phyloP scores from a whole-genome alignment of 2,113 vertebrate genomes.

The Rhabdornis inornatus region DNA sequence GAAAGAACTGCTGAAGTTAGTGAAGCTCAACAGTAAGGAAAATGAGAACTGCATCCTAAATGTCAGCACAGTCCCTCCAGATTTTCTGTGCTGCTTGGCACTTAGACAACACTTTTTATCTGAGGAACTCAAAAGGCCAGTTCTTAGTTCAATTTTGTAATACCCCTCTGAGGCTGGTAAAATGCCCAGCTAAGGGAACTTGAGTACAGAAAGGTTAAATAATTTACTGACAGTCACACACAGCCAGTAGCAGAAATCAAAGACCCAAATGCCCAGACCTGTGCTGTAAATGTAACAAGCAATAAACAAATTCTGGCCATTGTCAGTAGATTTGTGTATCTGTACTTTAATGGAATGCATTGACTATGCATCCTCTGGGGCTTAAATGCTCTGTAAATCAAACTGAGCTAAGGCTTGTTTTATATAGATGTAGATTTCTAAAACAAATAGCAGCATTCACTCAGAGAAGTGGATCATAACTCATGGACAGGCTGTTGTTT shows the following conservation, averaged over 20 bases:
- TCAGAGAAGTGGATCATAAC: constrained; percentile 32
- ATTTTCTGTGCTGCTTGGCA: constrained; percentile 6
- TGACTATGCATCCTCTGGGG: constrained; percentile 6
- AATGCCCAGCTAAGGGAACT: constrained; percentile 2
- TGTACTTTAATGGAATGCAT: constrained; percentile 27
- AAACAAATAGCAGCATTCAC: constrained; percentile 36
- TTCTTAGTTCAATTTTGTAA: constrained; percentile 1
- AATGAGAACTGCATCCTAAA: constrained; percentile 15
- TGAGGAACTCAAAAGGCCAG: background rate
- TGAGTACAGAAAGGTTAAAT: background rate
- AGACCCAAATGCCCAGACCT: background rate
- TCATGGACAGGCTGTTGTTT: constrained; percentile 6
- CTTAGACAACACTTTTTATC: background rate
- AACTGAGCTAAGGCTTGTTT: constrained; percentile 23
- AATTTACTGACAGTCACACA: constrained; percentile 3
- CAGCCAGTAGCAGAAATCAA: background rate
- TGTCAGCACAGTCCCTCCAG: background rate
- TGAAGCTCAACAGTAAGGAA: background rate
- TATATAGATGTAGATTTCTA: constrained; percentile 41
- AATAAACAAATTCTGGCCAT: constrained; percentile 12
- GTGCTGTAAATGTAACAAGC: background rate
- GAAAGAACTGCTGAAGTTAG: background rate
- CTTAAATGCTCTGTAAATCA: constrained; percentile 51
- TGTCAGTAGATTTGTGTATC: constrained; percentile 36
- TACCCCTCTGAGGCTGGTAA: background rate